Evolutionary conservation across 2,113 vertebrate species (phyloP), one percentile per base, ranked within the genome.

Genomic region (Pheucticus melanocephalus): DNA sequence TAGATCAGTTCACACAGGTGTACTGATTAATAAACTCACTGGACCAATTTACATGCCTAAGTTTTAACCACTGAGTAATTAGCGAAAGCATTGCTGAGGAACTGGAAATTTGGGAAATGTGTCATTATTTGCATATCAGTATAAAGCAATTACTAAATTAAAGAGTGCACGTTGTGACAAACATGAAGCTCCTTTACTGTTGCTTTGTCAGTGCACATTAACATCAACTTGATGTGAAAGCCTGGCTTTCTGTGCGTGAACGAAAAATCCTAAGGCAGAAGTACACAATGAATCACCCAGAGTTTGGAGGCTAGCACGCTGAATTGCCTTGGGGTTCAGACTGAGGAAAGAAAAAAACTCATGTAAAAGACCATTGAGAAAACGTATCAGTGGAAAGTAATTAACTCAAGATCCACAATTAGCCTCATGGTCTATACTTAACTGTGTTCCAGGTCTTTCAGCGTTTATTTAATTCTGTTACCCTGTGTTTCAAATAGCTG

Each of bases 331-430:
- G 86, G 94, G 97, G 93, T 96, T 87, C 94, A 97, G 95, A 92
- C 90, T 61, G 37, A 97, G 61, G 90, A 97, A 97, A 96, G 92
- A 96, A 91, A 89, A 89, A 95, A 97, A 96, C 95, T 97, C 95
- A 95, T 97, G 97, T 95, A 97, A 97, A 96, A 96, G 94, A 95
- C 95, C 80, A 96, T 96, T 94, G 95, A 95, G 82, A 97, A 96
- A 95, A 96, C 96, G 94, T 97, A 94, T 97, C 94, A 96, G 77
- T 97, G 97, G 95, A 98, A 97, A 97, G 94, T 98, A 98, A 98
- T 98, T 98, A 98, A 98, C 96, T 97, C 96, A 97, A 95, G 97
- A 97, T 95, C 96, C 90, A 97, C 97, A 98, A 97, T 98, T 98
- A 98, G 96, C 97, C 96, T 97, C 97, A 96, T 95, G 97, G 96